These are phyloP conservation scores for Simalia tracyae DNA, from an alignment of 2,797 vertebrate genomes.

Conservation along the genomic window DNA sequence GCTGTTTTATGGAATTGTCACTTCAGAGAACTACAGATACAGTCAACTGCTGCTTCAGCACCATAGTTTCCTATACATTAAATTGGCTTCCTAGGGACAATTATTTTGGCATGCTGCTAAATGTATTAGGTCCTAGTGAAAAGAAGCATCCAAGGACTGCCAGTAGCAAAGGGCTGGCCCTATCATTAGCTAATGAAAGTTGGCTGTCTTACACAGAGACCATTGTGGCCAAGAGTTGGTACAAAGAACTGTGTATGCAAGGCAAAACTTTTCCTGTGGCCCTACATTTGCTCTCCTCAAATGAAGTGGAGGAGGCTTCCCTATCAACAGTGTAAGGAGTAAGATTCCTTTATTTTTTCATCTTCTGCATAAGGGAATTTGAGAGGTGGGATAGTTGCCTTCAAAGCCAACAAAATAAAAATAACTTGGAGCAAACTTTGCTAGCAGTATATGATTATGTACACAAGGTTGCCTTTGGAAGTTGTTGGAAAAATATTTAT, in stretches of 20 bases:
- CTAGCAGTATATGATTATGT: neutral
- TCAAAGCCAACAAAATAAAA: neutral
- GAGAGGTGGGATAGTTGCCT: neutral
- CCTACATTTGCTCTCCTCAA: neutral
- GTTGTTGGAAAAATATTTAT: neutral
- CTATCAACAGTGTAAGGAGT: neutral
- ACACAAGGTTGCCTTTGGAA: neutral
- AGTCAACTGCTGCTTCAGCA: neutral
- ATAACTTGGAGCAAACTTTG: neutral
- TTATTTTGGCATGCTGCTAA: neutral
- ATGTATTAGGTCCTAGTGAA: neutral
- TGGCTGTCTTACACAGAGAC: neutral
- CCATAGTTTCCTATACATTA: neutral
- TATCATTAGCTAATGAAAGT: neutral
- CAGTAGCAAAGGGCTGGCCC: neutral
- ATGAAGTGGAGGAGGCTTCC: neutral
- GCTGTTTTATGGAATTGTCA: neutral
- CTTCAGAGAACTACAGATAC: neutral
- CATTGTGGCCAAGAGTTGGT: neutral
- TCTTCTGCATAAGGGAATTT: neutral
- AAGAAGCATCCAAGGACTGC: neutral
- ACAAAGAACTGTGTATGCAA: neutral
- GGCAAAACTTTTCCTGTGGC: neutral
- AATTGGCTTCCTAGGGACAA: neutral
- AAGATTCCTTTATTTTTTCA: neutral